Percentiles rank a stretch among this genome's conserved stretches.
Evolutionary conservation across 2,113 vertebrate species (phyloP).

Genomic region (Alexandromys fortis): DNA sequence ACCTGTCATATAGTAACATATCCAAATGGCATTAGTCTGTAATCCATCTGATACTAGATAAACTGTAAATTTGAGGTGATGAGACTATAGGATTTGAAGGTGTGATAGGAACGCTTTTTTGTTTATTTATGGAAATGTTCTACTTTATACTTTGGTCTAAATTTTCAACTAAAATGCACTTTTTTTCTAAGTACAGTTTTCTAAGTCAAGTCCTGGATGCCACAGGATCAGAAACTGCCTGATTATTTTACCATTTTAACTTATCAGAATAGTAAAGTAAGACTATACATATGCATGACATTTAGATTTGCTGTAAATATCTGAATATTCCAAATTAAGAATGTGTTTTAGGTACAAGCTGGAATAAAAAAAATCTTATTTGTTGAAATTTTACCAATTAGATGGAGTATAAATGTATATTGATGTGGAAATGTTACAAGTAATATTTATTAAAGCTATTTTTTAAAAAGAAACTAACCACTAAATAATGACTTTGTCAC

Average conservation of each 20-base stretch:
- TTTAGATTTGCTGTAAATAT: conserved; percentile 25
- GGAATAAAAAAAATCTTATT: conserved; percentile 31
- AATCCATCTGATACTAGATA: not conserved
- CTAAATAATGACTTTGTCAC: not conserved
- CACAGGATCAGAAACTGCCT: not conserved
- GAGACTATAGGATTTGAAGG: not conserved
- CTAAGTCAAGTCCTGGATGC: not conserved
- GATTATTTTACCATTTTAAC: conserved; percentile 2
- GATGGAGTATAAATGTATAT: conserved; percentile 33
- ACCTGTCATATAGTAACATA: not conserved
- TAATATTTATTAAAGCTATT: conserved; percentile 1
- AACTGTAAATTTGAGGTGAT: not conserved
- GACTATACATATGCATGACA: not conserved
- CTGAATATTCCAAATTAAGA: conserved; percentile 36
- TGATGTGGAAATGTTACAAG: not conserved
- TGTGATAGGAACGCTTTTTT: not conserved
- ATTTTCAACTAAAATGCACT: not conserved
- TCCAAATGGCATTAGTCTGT: not conserved
- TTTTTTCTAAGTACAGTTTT: not conserved
- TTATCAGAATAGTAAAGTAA: not conserved
- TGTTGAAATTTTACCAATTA: conserved; percentile 42
- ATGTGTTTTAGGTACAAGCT: not conserved
- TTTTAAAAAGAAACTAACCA: conserved; percentile 49
- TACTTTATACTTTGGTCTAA: not conserved
- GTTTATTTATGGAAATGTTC: not conserved